These are phyloP conservation scores for Chrysopilus asiliformis DNA, from an alignment of 2,888 invertebrate genomes.

Conservation along the genomic window DNA sequence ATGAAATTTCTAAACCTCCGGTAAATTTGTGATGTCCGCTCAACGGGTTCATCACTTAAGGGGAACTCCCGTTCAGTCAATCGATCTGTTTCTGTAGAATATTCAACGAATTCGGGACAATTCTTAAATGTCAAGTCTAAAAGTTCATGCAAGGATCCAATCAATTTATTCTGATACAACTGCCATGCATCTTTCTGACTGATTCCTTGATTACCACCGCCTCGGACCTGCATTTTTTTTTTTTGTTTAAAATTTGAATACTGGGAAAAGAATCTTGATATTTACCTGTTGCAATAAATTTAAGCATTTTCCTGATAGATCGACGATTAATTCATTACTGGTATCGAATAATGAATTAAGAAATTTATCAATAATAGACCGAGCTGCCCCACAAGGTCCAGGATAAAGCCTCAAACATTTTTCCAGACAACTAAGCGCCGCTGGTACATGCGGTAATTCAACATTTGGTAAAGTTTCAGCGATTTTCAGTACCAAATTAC, in stretches of 20 bases:
- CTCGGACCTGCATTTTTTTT: constrained; percentile 19
- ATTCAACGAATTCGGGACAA: constrained; percentile 18
- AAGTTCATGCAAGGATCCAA: constrained; percentile 20
- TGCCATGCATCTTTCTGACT: constrained; percentile 25
- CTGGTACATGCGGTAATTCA: constrained; percentile 11
- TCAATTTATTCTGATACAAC: constrained; percentile 20
- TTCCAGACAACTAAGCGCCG: constrained; percentile 22
- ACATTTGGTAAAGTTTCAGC: constrained; percentile 19
- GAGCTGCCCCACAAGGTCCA: constrained; percentile 21
- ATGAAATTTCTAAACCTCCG: constrained; percentile 20
- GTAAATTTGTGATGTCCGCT: constrained; percentile 19
- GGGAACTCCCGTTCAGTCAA: constrained; percentile 13
- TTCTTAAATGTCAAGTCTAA: constrained; percentile 21
- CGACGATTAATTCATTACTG: constrained; percentile 16
- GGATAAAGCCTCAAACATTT: constrained; percentile 22
- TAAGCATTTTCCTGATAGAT: constrained; percentile 23
- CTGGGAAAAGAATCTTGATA: too few relatives aligned
- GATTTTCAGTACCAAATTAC: constrained; percentile 20
- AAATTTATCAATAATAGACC: constrained; percentile 21
- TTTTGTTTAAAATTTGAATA: too few relatives aligned
- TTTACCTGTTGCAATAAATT: constrained; percentile 26
- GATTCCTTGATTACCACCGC: constrained; percentile 23
- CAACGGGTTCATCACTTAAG: constrained; percentile 21
- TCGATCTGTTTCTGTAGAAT: too few relatives aligned
- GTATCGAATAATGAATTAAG: constrained; percentile 21